Evolutionary conservation across 2,113 vertebrate species (phyloP), one percentile per base, ranked within the genome.

Genomic region (Xenus cinereus): DNA sequence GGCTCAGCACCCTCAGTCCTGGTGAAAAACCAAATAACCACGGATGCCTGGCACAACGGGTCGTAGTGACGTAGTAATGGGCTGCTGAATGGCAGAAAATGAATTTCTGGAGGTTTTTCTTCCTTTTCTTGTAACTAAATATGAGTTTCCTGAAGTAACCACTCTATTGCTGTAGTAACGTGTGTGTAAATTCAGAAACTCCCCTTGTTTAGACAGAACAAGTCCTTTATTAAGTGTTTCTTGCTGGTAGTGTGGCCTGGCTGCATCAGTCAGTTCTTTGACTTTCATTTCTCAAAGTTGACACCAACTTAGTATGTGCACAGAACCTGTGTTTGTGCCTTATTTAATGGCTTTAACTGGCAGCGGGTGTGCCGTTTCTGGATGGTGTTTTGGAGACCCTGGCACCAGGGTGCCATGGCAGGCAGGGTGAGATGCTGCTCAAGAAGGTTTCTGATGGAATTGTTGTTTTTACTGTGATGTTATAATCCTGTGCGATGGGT

Each of bases 131-230:
- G 4, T 22, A 30, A 23, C 4, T 17, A 41, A 51, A 35, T 2
- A 5, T 0, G 24, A 79, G 19, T 33, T 63, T 48, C n/a, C 69
- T 12, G 43, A 39, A 21, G 57, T 1, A 6, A 10, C 5, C 8
- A 0, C 22, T 32, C 3, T 21, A 0, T 1, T 14, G 63, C 71
- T 64, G 27, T 19, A 77, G 18, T 26, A 8, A 14, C 0, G 0
- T 5, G 24, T 3, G 69, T 59, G 33, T 7, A 5, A 21, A 54
- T 46, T 17, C 1, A 78, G 46, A 37, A 60, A 10, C 18, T 13
- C 21, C 20, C 11, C 32, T 30, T 14, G 4, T 26, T 68, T 53
- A 24, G 41, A 10, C 16, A 24, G 62, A 56, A 2, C 4, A 2
- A 9, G 9, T 21, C 30, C 67, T n/a, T 56, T 32, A 3, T 21